Conservation (phyloP, 2,113 vertebrate species). For the Muscicapa adusta region DNA sequence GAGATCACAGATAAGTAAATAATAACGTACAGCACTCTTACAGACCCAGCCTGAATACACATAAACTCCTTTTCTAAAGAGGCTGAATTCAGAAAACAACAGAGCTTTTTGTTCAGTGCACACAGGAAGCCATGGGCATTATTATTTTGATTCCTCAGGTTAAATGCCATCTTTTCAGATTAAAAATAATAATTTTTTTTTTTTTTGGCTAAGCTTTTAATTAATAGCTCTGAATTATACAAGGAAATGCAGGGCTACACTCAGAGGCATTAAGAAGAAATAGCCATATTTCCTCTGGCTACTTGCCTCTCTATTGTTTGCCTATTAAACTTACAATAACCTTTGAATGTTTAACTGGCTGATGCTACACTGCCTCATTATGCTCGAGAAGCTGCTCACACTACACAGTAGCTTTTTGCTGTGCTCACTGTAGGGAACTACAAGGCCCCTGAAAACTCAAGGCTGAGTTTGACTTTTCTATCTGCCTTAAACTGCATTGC, state of each 20-base stretch:
- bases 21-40: background rate
- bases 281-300: background rate
- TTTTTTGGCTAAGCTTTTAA: background rate
- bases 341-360: background rate
- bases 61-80: conserved; percentile 4
- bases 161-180: background rate
- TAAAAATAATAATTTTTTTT: background rate
- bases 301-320: background rate
- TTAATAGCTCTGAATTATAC: background rate
- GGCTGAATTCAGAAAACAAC: background rate
- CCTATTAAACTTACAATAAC: background rate
- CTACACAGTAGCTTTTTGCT: background rate
- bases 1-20: conserved; percentile 19
- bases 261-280: background rate
- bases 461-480: background rate
- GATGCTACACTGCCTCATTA: background rate
- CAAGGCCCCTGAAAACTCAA: background rate
- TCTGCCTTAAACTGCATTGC: background rate
- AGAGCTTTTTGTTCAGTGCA: background rate
- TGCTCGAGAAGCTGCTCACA: background rate
- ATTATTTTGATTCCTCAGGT: background rate
- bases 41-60: background rate
- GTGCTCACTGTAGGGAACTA: background rate
- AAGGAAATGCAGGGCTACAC: background rate
- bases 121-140: background rate